Base-by-base conservation (phyloP, 2,113 vertebrate genomes). In the Ameiurus melas region DNA sequence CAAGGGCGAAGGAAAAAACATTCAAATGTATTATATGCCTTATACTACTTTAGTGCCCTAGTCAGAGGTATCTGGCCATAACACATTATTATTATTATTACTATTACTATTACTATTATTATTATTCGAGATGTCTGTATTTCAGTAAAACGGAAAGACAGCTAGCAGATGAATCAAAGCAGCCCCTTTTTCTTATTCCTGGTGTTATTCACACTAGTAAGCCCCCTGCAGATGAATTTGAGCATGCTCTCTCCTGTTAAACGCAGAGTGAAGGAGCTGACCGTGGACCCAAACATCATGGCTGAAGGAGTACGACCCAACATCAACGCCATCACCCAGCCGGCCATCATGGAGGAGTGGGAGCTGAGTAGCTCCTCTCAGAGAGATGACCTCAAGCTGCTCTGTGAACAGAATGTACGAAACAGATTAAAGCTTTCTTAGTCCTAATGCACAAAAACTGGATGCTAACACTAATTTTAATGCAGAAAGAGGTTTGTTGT, bases 321-420 rank as follows among this genome's bases (percentile, higher is more conserved):
- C 93, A 96, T 97, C 89, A 96, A 97, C 8, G 10, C 94, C 60
- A 94, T 97, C 88, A 98, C 94, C 94, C 97, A 99, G 94, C 96
- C 98, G 53, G 97, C 98, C 0, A 96, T 97, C 86, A 91, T 99
- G 91, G 98, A 99, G 75, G 96, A 97, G 89, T 97, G 96, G 96
- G 97, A 97, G 57, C 95, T 99, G 86, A 97, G 97, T 4, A 97
- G 97, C 92, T 99, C 98, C 70, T 98, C 98, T 84, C 98, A 99
- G 92, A 97, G 98, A 89, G 98, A 99, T 90, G 98, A 99, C 95
- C 97, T 99, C 87, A 99, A 99, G 92, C 95, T 99, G 90, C 97
- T 99, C 90, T 99, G 98, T 96, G 98, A 99, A 94, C 98, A 98
- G 95, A 99, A 99, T 6, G 98, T 99, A 93, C 97, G 97, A 95